Conservation (phyloP, 2,888 invertebrate genomes). For the Pristionchus fissidentatus region DNA sequence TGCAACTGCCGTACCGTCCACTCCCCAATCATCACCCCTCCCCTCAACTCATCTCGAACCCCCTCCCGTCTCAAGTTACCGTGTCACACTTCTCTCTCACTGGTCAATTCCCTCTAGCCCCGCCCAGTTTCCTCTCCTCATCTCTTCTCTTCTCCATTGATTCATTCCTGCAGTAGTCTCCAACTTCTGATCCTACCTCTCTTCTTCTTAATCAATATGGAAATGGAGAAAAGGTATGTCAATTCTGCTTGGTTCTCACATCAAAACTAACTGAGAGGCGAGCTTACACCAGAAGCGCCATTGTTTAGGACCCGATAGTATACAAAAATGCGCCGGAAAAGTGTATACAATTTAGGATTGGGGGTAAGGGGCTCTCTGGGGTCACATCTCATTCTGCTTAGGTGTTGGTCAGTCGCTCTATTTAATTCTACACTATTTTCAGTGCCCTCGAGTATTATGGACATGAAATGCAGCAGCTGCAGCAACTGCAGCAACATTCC, state of each 20-base stretch:
- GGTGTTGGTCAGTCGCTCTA: background rate
- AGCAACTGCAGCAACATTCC: background rate
- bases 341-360: slow-evolving; percentile 33
- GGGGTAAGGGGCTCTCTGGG: background rate
- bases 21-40: background rate
- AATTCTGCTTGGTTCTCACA: background rate
- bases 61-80: background rate
- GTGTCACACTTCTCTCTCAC: background rate
- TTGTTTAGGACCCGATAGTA: slow-evolving; percentile 1
- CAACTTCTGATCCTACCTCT: slow-evolving; percentile 1
- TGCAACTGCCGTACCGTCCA: background rate
- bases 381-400: background rate
- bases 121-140: background rate
- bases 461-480: background rate
- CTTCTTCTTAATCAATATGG: background rate
- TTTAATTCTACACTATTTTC: background rate
- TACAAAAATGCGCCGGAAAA: slow-evolving; percentile 18
- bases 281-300: background rate
- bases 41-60: background rate
- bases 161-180: slow-evolving; percentile 34
- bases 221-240: background rate
- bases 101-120: background rate
- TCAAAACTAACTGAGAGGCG: background rate
- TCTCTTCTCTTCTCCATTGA: background rate
- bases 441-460: background rate